Evolutionary conservation across 1,140 invertebrate species (phyloP), one percentile per base, ranked within the genome.

Genomic region (Heliconius eleuchia): DNA sequence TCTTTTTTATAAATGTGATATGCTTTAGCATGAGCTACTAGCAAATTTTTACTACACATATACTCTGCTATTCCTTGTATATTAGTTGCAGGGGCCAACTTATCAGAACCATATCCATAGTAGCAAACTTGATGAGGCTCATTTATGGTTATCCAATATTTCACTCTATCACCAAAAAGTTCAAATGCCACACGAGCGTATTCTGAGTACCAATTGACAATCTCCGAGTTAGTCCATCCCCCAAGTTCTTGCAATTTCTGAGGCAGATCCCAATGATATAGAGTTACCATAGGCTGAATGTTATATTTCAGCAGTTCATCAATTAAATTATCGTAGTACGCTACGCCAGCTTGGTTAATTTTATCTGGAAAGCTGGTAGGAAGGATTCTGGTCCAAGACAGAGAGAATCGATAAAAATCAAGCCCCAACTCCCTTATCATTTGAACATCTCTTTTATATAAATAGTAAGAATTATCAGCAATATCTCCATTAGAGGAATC

Each of bases 201-300:
- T 83, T 96, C 96, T 37, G 91, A 94, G 83, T 95, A 96, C 84
- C 95, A 94, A 6, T 96, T 95, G n/a, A 95, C 94, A 75, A 97
- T 95, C 50, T 95, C 82, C 11, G 95, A 95, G 84, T 96, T 97
- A 1, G 95, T 91, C 96, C 96, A 96, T 3, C 96, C 96, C 6
- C 96, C 96, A 50, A 96, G 79, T 34, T 96, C 95, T 85, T 96
- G 95, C 4, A 97, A 82, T 55, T 88, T 87, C 79, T 96, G 94
- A 2, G 96, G 96, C 77, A 96, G 85, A 57, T 97, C 96, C 96
- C 96, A 96, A 82, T 96, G 96, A 82, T 96, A 96, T 13, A 97
- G 86, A 0, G 96, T 96, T 0, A 96, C 95, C 91, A 96, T 95
- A 2, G 96, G 96, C 74, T 92, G 60, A 71, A 96, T 95, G n/a